Percentiles rank a stretch among this genome's conserved stretches.
Conservation (phyloP, 1,140 invertebrate genomes). For the Anoplophora glabripennis region DNA sequence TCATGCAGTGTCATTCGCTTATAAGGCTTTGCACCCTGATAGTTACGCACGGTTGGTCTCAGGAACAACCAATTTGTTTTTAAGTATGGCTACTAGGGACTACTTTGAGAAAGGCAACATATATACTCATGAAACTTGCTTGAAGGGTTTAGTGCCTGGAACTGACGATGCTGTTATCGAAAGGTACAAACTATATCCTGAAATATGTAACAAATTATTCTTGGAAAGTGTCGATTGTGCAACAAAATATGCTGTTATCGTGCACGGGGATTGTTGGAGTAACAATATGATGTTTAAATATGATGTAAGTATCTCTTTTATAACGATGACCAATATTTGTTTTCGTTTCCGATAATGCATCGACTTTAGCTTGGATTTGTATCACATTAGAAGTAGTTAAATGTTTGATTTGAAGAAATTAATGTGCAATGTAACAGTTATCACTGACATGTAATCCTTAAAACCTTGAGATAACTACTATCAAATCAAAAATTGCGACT, state of each 20-base stretch:
- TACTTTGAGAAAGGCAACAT: background rate
- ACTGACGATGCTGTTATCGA: slow-evolving; percentile 12
- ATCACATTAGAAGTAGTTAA: no score
- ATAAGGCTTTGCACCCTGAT: slow-evolving; percentile 46
- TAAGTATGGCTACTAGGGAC: background rate
- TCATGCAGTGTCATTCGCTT: slow-evolving; percentile 45
- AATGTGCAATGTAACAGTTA: no score
- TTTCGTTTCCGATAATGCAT: no score
- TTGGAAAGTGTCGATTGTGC: slow-evolving; percentile 20
- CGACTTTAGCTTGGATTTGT: no score
- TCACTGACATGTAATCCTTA: no score
- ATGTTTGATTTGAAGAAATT: no score
- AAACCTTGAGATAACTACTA: no score
- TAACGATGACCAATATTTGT: background rate
- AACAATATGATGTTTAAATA: slow-evolving; percentile 36
- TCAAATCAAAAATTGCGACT: no score
- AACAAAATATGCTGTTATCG: slow-evolving; percentile 13
- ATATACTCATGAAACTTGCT: background rate
- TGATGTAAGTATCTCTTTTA: slow-evolving; percentile 23
- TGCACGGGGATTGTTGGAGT: slow-evolving; percentile 35
- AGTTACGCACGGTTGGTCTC: slow-evolving; percentile 11
- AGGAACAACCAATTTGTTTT: slow-evolving; percentile 37
- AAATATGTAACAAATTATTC: slow-evolving; percentile 12
- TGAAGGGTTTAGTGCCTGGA: slow-evolving; percentile 5
- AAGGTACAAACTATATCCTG: slow-evolving; percentile 14